These are phyloP conservation scores for Noturus placidus DNA, from an alignment of 2,113 vertebrate species.

Conservation along the genomic window DNA sequence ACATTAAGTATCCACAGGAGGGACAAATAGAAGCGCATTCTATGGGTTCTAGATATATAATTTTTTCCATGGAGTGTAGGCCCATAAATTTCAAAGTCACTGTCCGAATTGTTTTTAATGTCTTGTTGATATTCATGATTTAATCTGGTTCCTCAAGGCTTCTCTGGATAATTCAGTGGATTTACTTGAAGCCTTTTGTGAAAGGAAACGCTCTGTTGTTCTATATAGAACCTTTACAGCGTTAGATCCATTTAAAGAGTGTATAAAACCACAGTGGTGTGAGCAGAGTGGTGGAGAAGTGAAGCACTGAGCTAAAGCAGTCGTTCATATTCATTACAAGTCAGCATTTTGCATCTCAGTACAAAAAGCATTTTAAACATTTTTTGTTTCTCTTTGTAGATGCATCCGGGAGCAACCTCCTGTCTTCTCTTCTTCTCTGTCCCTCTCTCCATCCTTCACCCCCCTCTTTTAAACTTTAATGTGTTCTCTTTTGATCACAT, in stretches of 20 bases:
- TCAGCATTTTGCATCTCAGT: constrained; percentile 72
- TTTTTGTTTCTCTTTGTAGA: constrained; percentile 60
- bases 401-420: constrained; percentile 53
- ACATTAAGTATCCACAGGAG: not conserved
- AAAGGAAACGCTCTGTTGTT: not conserved
- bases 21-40: not conserved
- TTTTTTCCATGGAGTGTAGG: not conserved
- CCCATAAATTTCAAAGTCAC: not conserved
- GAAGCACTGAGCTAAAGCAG: constrained; percentile 56
- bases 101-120: not conserved
- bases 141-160: not conserved
- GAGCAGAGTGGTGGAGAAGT: constrained; percentile 14
- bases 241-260: not conserved
- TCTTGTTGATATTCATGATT: not conserved
- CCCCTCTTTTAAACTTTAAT: constrained; percentile 89
- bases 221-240: not conserved
- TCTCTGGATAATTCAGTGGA: not conserved
- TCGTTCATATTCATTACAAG: constrained; percentile 76
- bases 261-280: not conserved
- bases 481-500: constrained; percentile 87
- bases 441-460: constrained; percentile 76
- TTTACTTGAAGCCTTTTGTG: not conserved
- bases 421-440: constrained; percentile 46
- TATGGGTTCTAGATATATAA: not conserved
- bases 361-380: constrained; percentile 72